These are phyloP conservation scores for Hirundo rustica DNA, from an alignment of 2,797 vertebrate genomes.

Conservation along the genomic window DNA sequence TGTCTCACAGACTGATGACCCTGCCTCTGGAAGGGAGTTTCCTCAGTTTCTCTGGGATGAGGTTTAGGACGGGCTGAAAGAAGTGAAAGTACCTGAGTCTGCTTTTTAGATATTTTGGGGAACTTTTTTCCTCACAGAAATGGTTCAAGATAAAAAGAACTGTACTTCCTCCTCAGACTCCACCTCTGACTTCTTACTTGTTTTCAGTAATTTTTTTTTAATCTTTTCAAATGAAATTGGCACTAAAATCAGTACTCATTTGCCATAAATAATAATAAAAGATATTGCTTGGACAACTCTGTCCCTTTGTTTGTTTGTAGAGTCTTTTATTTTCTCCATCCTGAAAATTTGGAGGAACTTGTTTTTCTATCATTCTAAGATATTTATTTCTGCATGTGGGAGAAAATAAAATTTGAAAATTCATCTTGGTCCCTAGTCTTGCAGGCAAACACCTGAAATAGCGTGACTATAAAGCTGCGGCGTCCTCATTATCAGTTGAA, in stretches of 20 bases:
- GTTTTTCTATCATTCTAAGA: not conserved
- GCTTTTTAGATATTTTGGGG: not conserved
- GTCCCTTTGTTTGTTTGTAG: not conserved
- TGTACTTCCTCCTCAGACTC: not conserved
- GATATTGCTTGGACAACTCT: not conserved
- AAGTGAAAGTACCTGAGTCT: not conserved
- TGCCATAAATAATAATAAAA: not conserved
- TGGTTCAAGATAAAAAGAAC: not conserved
- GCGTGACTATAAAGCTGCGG: not conserved
- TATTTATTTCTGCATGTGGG: not conserved
- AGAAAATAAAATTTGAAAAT: not conserved
- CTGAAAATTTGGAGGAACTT: not conserved
- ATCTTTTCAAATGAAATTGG: not conserved
- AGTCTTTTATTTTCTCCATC: not conserved
- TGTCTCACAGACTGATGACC: not conserved
- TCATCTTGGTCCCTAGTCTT: not conserved
- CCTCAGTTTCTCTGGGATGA: not conserved
- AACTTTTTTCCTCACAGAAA: not conserved
- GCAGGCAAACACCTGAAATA: not conserved
- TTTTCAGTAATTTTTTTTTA: not conserved
- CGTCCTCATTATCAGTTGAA: not conserved
- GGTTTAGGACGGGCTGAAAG: not conserved
- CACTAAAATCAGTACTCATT: not conserved
- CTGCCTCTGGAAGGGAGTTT: not conserved
- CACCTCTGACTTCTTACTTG: not conserved